Base-by-base conservation (phyloP, 2,888 invertebrate genomes). In the Pseudoips prasinana region DNA sequence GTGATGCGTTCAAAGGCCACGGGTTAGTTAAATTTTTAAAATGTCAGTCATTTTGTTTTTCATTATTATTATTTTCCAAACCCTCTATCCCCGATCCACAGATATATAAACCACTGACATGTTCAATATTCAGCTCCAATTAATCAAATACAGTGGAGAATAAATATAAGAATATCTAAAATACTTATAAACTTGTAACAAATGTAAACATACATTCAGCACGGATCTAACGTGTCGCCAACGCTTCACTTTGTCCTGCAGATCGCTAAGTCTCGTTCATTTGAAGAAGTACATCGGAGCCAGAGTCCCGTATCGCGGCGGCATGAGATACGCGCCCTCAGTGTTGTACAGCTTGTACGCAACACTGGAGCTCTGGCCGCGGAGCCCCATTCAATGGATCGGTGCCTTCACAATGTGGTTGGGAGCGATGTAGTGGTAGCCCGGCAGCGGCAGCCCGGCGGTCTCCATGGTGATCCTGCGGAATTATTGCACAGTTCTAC, bases 401-500 rank as follows among this genome's bases (percentile, higher is more conserved):
- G 96, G 95, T 60, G 96, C 94, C 90, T 96, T 96, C 73, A 96
- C 95, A 83, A 96, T 96, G 90, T 96, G 95, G 89, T 96, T 96
- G 58, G 96, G 96, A 61, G 96, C 94, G 88, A 96, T 94, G 91
- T 96, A 96, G 87, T 96, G 96, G 90, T 96, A 96, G 61, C 96
- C 95, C 46, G 95, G 94, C 90, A 96, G 93, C 69, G 96, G 95
- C 89, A 96, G 91, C 48, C 96, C 96, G 62, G 96, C 95, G 36
- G 96, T 96, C 91, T 97, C 96, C 95, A 96, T 95, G 43, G 96
- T 95, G 94, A 97, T 96, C 93, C 97, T 97, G 92, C 45, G 92
- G 92, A 14, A 39, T 2, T 3, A 1, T 0, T 5, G 8, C 9
- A 4, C 34, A 33, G 14, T 25, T 7, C 10, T 22, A 9, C 10